phyloP scores from a whole-genome alignment of 2,797 vertebrate species.

The Ataeniobius toweri region DNA sequence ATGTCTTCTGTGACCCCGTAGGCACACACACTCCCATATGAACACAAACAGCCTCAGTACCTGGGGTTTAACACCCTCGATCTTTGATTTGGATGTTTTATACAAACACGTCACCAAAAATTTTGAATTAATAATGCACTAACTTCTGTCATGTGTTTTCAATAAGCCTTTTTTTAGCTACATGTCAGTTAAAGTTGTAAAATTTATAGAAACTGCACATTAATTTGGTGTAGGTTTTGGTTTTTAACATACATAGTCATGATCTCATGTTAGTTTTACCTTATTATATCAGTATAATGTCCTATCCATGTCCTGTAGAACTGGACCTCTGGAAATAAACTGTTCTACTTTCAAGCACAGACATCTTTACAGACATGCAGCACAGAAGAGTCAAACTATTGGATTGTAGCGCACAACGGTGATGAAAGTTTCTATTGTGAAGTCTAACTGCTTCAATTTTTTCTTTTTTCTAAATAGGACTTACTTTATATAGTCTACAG shows the following conservation, averaged over 20 bases:
- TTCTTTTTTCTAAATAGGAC: no score
- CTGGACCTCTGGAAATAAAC: no score
- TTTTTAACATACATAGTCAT: background rate
- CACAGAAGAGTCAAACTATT: no score
- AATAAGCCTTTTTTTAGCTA: background rate
- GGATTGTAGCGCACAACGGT: no score
- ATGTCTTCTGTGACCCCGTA: conserved; percentile 44
- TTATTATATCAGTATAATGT: background rate
- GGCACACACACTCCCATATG: conserved; percentile 19
- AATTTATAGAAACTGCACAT: background rate
- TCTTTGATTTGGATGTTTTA: background rate
- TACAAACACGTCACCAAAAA: background rate
- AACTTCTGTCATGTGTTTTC: background rate
- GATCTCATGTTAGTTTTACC: background rate
- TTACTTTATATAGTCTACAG: no score
- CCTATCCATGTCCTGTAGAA: no score
- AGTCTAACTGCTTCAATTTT: no score
- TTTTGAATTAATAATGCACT: background rate
- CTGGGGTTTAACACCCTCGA: background rate
- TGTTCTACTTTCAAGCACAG: no score
- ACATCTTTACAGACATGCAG: no score
- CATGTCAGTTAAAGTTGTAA: background rate
- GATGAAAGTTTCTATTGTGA: no score
- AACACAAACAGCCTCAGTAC: conserved; percentile 15
- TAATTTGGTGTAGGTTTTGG: background rate